These are phyloP conservation scores for Paramisgurnus dabryanus DNA, from an alignment of 2,113 vertebrate genomes.

Conservation along the genomic window DNA sequence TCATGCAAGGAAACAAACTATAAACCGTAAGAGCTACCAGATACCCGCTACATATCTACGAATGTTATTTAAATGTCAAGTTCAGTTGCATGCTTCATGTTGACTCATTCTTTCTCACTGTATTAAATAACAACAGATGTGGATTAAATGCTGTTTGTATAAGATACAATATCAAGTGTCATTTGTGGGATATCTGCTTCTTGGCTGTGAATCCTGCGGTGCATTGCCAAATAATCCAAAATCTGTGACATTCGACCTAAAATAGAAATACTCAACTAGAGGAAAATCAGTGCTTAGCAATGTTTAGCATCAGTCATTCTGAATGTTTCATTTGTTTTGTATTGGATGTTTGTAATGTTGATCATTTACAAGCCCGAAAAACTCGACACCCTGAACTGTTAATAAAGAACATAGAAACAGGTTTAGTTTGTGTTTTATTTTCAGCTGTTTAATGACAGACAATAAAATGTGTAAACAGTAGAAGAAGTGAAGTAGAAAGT, in stretches of 20 bases:
- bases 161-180: neutral
- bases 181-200: conserved; percentile 13
- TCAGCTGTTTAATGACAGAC: too few relatives aligned
- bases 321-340: neutral
- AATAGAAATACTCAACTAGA: neutral
- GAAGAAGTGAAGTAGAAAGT: neutral
- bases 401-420: too few relatives aligned
- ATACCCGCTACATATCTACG: too few relatives aligned
- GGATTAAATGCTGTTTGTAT: conserved; percentile 6
- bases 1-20: neutral
- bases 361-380: neutral
- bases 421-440: too few relatives aligned
- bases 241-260: neutral
- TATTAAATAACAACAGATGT: conserved; percentile 19
- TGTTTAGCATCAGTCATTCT: too few relatives aligned
- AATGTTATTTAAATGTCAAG: neutral
- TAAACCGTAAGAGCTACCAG: neutral
- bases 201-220: neutral
- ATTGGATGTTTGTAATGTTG: neutral
- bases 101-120: neutral
- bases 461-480: neutral
- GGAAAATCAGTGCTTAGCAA: neutral
- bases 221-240: conserved; percentile 6
- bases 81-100: neutral
- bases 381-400: neutral